Evolutionary conservation across 2,888 invertebrate genomes (phyloP), one percentile per base, ranked within the genome.

Genomic region (Ceramica pisi): DNA sequence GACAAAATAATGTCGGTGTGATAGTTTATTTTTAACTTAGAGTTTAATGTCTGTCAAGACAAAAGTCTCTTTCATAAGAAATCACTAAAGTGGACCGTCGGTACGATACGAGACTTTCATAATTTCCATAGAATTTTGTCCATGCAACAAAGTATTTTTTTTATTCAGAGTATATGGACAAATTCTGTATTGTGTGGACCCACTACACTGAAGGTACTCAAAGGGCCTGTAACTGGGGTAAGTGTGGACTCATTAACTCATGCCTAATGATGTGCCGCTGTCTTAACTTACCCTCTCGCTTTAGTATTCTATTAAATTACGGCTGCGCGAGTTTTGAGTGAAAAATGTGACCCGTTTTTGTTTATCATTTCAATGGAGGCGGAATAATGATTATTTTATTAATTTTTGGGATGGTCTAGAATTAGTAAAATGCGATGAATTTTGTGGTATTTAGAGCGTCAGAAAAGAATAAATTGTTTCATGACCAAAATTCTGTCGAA

Each of bases 251-350:
- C 92, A 92, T 92, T 92, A 91, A 89, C 85, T 87, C 89, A 84
- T 86, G 90, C 89, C 90, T 92, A 92, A 92, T 92, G 91, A 92
- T 86, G 90, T 90, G 87, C 87, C 85, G 83, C 85, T 87, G 88
- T 87, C 88, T 86, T 85, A 83, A 85, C 84, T 82, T 86, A 78
- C 86, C 84, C 86, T 71, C 74, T 71, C 68, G 75, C 83, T 83
- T 88, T 87, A 86, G 75, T 84, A 86, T 86, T 89, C 86, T 90
- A 91, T 90, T 90, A 89, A 91, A 90, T 89, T 89, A 87, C 81
- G 76, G 81, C 68, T 67, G 78, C 71, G 67, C 56, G 64, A 68
- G 63, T 75, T 84, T 77, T 63, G 48, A 82, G 66, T 53, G 66
- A 80, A 84, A 74, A 84, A 86, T 78, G 71, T 71, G 76, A 67